Evolutionary conservation across 23 tunicate species (phyloP).

Genomic region (Botrylloides violaceus): DNA sequence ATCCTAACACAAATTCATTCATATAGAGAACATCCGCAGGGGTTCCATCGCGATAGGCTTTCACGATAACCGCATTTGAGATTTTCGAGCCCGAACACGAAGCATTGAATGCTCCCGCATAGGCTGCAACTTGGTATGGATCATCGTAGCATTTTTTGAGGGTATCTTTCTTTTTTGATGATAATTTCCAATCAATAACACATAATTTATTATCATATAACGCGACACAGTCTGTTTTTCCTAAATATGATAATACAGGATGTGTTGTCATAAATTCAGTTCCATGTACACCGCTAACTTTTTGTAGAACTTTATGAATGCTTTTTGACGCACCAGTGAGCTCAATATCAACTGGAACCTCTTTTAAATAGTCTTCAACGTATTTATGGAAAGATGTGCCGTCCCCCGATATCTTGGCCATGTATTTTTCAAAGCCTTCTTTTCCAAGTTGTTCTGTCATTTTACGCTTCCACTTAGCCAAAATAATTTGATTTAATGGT

Average conservation of each 20-base stretch:
- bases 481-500: slow-evolving; percentile 18
- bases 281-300: slow-evolving; percentile 19
- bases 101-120: slow-evolving; percentile 63
- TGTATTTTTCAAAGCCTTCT: slow-evolving; percentile 43
- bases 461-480: slow-evolving; percentile 60
- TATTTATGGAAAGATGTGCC: background rate
- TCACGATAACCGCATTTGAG: slow-evolving; percentile 48
- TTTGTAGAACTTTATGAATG: slow-evolving; percentile 34
- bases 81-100: slow-evolving; percentile 18
- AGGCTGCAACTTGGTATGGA: slow-evolving; percentile 81
- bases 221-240: slow-evolving; percentile 69
- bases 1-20: slow-evolving; percentile 49
- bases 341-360: slow-evolving; percentile 14
- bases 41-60: slow-evolving; percentile 57
- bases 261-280: slow-evolving; percentile 39
- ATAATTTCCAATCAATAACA: slow-evolving; percentile 78
- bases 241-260: slow-evolving; percentile 46
- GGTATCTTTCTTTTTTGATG: slow-evolving; percentile 22
- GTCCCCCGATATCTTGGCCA: slow-evolving; percentile 15
- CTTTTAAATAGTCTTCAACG: background rate
- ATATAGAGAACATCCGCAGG: slow-evolving; percentile 48
- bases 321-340: slow-evolving; percentile 37
- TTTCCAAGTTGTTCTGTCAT: slow-evolving; percentile 58
- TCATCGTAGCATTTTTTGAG: slow-evolving; percentile 70
- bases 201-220: slow-evolving; percentile 41